Conservation (phyloP, 1,140 invertebrate genomes). For the Scaptomyza pallida region DNA sequence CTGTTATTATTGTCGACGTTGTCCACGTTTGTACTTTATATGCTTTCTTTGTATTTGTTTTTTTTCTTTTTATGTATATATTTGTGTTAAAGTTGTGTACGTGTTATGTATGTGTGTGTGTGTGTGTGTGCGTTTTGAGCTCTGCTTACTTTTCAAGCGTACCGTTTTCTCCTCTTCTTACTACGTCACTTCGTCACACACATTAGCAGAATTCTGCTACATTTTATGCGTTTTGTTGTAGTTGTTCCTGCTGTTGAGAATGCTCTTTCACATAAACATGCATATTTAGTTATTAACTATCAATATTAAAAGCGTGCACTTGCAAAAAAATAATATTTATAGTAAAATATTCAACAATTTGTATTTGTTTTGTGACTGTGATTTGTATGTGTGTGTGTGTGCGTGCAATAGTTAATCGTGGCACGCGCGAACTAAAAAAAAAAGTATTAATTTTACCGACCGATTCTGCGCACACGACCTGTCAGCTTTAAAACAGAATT, state of each 20-base stretch:
- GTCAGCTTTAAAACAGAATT: conserved; percentile 42
- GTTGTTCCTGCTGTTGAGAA: conserved; percentile 19
- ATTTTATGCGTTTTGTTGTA: conserved; percentile 34
- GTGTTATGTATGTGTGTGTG: conserved; percentile 20
- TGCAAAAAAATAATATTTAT: conserved; percentile 25
- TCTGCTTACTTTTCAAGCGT: conserved; percentile 32
- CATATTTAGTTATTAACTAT: not conserved
- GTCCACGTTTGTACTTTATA: conserved; percentile 45
- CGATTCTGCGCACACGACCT: conserved; percentile 49
- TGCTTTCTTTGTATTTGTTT: conserved; percentile 30
- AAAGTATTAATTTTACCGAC: conserved; percentile 37
- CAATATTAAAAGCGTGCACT: conserved; percentile 26
- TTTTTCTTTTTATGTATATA: conserved; percentile 12
- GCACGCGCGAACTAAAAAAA: conserved; percentile 48
- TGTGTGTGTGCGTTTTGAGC: conserved; percentile 29
- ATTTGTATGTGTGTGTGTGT: conserved; percentile 8
- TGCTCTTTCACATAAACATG: conserved; percentile 7
- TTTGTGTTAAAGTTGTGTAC: conserved; percentile 15
- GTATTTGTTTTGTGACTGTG: conserved; percentile 43
- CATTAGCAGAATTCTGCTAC: conserved; percentile 48
- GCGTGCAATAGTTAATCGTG: conserved; percentile 42
- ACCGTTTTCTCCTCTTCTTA: conserved; percentile 19
- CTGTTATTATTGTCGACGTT: conserved; percentile 35
- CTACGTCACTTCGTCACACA: conserved; percentile 48
- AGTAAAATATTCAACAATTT: conserved; percentile 14